Base-by-base conservation (phyloP, 2,797 vertebrate species). In the Chelon labrosus region DNA sequence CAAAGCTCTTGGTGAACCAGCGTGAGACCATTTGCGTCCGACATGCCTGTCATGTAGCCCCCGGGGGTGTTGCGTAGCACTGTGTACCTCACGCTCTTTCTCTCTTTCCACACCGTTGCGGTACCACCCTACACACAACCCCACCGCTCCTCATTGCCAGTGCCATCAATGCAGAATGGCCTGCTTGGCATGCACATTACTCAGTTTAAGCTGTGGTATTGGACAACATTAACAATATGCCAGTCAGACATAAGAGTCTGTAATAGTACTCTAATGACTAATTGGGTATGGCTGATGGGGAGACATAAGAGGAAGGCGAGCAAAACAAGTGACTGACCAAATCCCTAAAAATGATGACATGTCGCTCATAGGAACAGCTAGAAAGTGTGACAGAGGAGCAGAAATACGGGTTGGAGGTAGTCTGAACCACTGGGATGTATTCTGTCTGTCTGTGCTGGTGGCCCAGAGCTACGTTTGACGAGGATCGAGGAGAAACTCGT, bases 231-330 rank as follows among this genome's bases (percentile, higher is more conserved):
- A 85, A 83, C 82, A 87, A 83, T 70, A 79, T 83, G 88, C 82
- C 82, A 86, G 78, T 84, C 76, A 63, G 78, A 87, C 77, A 67
- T 87, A 88, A 86, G 78, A 86, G 76, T 35, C 71, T 74, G 74
- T 88, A 87, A 88, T 82, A 82, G 75, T 79, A 83, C 84, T 84
- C 70, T 52, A 77, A 86, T 86, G 84, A 89, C 85, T 80, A 59
- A 70, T 39, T 75, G 70, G 67, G 58, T 73, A 64, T 71, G 65
- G 80, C 60, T 75, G 66, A 68, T 10, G 31, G 60, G 54, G 31
- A 50, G 68, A 39, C 39, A 31, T 31, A 39, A 60, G 51, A 27
- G 46, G 42, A 74, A 50, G 17, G 17, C 68, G 27, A 61, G 42
- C 38, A 3, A 38, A 51, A 71, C 46, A 54, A 71, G 66, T 70